Conservation (phyloP, 2,113 vertebrate genomes). For the Reinhardtius hippoglossoides region DNA sequence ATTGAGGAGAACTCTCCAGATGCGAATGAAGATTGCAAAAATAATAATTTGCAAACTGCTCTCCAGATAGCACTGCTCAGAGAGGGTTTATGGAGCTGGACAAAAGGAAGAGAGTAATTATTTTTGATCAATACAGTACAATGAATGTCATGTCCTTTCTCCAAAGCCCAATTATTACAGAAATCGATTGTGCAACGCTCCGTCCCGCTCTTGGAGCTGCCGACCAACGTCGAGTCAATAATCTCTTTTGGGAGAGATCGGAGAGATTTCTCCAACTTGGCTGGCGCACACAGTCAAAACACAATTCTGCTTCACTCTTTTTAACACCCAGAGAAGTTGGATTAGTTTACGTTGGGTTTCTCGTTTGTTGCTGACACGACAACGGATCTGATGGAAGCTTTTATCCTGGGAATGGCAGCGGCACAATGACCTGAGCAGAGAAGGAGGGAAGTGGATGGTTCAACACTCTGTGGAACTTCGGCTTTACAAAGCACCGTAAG, state of each 20-base stretch:
- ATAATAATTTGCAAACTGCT: slow-evolving; percentile 26
- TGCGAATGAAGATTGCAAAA: slow-evolving; percentile 35
- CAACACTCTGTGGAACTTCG: slow-evolving; percentile 12
- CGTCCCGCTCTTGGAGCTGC: slow-evolving; percentile 43
- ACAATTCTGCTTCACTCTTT: slow-evolving; percentile 1
- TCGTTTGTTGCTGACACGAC: slow-evolving; percentile 10
- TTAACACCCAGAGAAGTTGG: not conserved
- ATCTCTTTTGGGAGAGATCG: slow-evolving; percentile 42
- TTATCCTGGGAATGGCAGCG: slow-evolving; percentile 40
- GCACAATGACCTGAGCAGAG: slow-evolving; percentile 43
- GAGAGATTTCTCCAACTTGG: slow-evolving; percentile 38
- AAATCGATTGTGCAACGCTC: slow-evolving; percentile 59
- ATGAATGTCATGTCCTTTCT: slow-evolving; percentile 42
- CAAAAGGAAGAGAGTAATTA: slow-evolving; percentile 46
- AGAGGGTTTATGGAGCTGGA: slow-evolving; percentile 31
- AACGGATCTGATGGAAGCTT: slow-evolving; percentile 20
- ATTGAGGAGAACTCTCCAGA: slow-evolving; percentile 38
- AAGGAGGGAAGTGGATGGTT: slow-evolving; percentile 11
- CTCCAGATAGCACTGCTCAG: slow-evolving; percentile 24
- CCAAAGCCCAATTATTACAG: slow-evolving; percentile 45
- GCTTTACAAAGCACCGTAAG: slow-evolving; percentile 53
- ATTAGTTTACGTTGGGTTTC: slow-evolving; percentile 7
- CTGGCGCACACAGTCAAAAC: not conserved
- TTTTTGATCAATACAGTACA: slow-evolving; percentile 61
- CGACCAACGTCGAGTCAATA: slow-evolving; percentile 64